phyloP scores from a whole-genome alignment of 2,113 vertebrate genomes.

The Eptesicus fuscus region DNA sequence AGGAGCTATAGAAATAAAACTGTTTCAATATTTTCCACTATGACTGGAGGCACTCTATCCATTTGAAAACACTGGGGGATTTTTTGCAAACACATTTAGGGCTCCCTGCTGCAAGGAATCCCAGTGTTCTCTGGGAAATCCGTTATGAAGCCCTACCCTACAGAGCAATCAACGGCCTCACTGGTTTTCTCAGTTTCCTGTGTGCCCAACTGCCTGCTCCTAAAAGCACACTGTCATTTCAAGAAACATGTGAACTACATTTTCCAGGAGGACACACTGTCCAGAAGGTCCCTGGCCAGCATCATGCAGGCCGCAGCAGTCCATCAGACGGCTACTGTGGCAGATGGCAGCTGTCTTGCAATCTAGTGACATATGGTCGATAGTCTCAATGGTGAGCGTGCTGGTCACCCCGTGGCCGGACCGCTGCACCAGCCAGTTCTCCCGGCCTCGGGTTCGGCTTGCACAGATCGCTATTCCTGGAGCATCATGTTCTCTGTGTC shows the following conservation, averaged over 20 bases:
- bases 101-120: background rate
- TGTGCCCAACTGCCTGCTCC: background rate
- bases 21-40: background rate
- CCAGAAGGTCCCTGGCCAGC: constrained; percentile 39
- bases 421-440: background rate
- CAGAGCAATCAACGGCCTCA: background rate
- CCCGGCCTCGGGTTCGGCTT: background rate
- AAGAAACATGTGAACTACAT: background rate
- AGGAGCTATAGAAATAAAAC: background rate
- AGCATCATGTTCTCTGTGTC: background rate
- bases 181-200: background rate
- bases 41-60: background rate
- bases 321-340: background rate
- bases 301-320: background rate
- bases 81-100: background rate
- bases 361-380: constrained; percentile 36
- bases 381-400: background rate
- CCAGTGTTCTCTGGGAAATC: background rate
- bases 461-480: background rate
- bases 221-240: background rate
- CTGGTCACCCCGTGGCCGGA: constrained; percentile 3
- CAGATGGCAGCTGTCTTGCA: constrained; percentile 53
- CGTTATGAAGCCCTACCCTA: background rate
- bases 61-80: background rate
- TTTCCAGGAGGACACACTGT: background rate